These are phyloP conservation scores for Psittacula cyanocephala DNA, from an alignment of 2,113 vertebrate genomes.

Conservation along the genomic window DNA sequence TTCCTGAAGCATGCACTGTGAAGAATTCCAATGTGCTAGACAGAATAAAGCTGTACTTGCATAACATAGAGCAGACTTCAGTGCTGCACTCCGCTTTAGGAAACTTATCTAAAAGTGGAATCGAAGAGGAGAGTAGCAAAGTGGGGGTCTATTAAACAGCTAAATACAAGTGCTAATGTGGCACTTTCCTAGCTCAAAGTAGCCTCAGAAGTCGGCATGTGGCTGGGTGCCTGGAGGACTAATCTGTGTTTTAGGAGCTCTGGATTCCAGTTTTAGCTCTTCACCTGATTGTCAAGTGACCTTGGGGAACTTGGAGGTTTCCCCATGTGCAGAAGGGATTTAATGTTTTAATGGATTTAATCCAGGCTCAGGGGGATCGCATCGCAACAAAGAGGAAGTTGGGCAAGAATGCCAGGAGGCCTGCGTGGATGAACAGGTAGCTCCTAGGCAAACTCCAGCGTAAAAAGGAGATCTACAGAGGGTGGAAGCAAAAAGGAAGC, in stretches of 20 bases:
- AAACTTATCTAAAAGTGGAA: conserved; percentile 5
- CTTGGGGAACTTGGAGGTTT: not conserved
- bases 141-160: not conserved
- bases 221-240: not conserved
- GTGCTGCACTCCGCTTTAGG: not conserved
- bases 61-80: conserved; percentile 17
- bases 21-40: conserved; percentile 38
- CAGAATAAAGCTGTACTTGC: conserved; percentile 38
- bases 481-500: not conserved
- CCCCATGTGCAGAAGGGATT: not conserved
- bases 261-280: not conserved
- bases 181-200: not conserved
- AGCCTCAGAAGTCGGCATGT: not conserved
- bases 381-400: not conserved
- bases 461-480: not conserved
- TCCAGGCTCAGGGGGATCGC: not conserved
- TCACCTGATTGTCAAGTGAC: not conserved
- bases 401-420: not conserved
- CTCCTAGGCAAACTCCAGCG: not conserved
- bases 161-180: not conserved
- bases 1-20: conserved; percentile 40
- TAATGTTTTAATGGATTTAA: not conserved
- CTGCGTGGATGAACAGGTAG: not conserved
- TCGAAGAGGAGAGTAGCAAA: not conserved
- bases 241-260: not conserved